phyloP scores from a whole-genome alignment of 2,113 vertebrate species.

The Oryzias woworae region DNA sequence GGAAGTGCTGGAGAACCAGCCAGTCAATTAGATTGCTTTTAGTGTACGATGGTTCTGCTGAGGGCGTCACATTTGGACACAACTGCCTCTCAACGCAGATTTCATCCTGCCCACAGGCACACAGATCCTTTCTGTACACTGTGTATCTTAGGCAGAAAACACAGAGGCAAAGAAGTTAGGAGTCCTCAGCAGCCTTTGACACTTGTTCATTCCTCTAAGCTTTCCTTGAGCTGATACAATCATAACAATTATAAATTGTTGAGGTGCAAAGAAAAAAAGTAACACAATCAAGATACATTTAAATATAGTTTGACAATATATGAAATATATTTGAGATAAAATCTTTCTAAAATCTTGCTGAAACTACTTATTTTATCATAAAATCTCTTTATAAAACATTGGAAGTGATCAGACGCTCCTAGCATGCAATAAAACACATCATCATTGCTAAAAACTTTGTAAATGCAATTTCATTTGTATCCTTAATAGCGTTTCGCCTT shows the following conservation, averaged over 20 bases:
- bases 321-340: neutral
- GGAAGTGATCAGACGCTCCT: no score
- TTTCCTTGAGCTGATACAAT: conserved; percentile 6
- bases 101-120: conserved; percentile 60
- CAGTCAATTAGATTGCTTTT: conserved; percentile 77
- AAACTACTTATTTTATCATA: no score
- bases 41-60: conserved; percentile 72
- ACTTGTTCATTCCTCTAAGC: conserved; percentile 3
- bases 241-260: neutral
- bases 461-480: no score
- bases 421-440: no score
- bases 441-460: no score
- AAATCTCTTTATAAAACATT: no score
- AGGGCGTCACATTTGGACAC: conserved; percentile 76
- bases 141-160: conserved; percentile 48
- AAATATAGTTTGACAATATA: neutral
- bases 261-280: neutral
- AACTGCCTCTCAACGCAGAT: conserved; percentile 74
- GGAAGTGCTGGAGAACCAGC: conserved; percentile 58
- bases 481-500: no score
- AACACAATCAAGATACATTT: neutral
- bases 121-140: conserved; percentile 58
- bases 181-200: conserved; percentile 28
- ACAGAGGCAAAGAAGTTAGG: conserved; percentile 31
- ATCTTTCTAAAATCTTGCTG: neutral